Evolutionary conservation across 2,113 vertebrate species (phyloP).

Genomic region (Struthidea cinerea): DNA sequence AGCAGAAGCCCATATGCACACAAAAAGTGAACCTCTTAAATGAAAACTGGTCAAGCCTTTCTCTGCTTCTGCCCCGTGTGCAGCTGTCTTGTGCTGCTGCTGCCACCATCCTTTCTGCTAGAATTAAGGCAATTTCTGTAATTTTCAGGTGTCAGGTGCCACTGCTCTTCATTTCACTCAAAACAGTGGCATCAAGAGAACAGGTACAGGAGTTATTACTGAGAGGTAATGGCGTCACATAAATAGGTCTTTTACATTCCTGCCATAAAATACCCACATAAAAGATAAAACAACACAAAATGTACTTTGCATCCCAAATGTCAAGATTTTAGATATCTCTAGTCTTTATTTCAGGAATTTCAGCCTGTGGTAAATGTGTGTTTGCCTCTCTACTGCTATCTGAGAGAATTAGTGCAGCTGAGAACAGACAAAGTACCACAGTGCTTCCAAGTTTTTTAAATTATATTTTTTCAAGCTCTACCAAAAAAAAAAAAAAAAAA

Average conservation of each 20-base stretch:
- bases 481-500: too few species aligned
- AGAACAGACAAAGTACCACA: not conserved
- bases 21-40: slow-evolving; percentile 41
- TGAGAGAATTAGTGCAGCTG: not conserved
- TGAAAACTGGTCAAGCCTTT: slow-evolving; percentile 42
- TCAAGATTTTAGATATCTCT: slow-evolving; percentile 35
- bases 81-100: not conserved
- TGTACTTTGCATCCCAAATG: slow-evolving; percentile 16
- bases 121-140: not conserved
- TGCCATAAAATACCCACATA: slow-evolving; percentile 5
- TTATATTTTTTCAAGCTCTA: not conserved
- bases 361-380: not conserved
- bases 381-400: not conserved
- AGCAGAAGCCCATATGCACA: slow-evolving; percentile 45
- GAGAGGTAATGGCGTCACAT: not conserved
- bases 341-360: slow-evolving; percentile 29
- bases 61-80: not conserved
- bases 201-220: not conserved
- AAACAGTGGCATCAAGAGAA: not conserved
- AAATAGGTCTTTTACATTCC: slow-evolving; percentile 24
- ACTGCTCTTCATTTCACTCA: slow-evolving; percentile 21
- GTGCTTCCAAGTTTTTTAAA: not conserved
- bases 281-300: slow-evolving; percentile 52
- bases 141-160: not conserved
- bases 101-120: fast-evolving